These are phyloP conservation scores for Limnephilus lunatus DNA, from an alignment of 2,888 invertebrate genomes.

Conservation along the genomic window DNA sequence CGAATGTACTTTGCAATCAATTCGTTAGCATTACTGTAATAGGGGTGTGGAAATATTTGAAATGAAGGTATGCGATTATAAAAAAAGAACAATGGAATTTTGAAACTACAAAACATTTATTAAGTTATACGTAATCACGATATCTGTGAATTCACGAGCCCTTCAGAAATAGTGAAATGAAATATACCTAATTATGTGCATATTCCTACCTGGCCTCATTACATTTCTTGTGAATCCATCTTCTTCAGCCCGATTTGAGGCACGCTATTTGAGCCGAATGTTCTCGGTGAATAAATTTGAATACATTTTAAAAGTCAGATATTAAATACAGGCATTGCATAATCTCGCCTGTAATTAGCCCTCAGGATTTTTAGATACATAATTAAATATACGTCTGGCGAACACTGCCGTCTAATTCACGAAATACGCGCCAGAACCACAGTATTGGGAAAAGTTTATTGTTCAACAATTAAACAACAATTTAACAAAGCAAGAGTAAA, in stretches of 20 bases:
- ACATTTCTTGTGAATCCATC: constrained; percentile 2
- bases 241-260: background rate
- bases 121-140: background rate
- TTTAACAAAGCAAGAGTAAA: background rate
- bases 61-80: background rate
- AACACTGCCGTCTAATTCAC: background rate
- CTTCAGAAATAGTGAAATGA: background rate
- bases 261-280: constrained; percentile 2
- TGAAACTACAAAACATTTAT: background rate
- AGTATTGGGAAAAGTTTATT: background rate
- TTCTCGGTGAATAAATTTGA: background rate
- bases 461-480: background rate
- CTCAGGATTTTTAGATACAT: background rate
- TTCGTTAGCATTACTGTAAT: background rate
- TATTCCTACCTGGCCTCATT: background rate
- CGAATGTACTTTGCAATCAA: background rate
- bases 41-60: background rate
- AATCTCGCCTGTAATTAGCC: background rate
- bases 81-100: background rate
- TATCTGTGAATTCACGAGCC: background rate
- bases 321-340: background rate
- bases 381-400: background rate
- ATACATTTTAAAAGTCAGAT: background rate
- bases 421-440: background rate
- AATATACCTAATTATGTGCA: background rate